Evolutionary conservation across 1,140 invertebrate genomes (phyloP).

Genomic region (Saccostrea cuccullata): DNA sequence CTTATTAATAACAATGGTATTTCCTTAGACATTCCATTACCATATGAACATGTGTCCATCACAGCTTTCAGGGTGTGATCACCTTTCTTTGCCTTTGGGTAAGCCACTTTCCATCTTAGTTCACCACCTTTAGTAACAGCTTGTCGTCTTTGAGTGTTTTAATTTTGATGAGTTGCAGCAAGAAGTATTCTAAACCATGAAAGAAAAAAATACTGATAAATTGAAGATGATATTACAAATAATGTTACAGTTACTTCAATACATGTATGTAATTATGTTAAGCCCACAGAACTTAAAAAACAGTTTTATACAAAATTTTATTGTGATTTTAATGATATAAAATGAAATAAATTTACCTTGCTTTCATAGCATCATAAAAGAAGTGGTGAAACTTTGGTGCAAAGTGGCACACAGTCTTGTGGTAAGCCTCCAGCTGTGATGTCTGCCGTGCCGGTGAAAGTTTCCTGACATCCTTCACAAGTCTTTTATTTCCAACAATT

Average conservation of each 20-base stretch:
- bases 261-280: too few relatives aligned
- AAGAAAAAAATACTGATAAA: too few relatives aligned
- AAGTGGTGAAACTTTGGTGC: constrained; percentile 16
- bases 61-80: not conserved
- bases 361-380: too few relatives aligned
- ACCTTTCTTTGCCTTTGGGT: constrained; percentile 37
- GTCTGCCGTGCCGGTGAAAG: constrained; percentile 35
- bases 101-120: not conserved
- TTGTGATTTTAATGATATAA: not conserved
- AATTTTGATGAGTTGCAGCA: constrained; percentile 23
- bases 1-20: too few relatives aligned
- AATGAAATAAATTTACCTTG: constrained; percentile 6
- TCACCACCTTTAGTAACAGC: not conserved
- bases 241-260: too few relatives aligned
- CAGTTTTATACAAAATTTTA: too few relatives aligned
- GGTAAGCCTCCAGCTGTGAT: constrained; percentile 28
- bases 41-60: constrained; percentile 16
- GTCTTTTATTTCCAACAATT: not conserved
- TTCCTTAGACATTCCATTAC: too few relatives aligned
- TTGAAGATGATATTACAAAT: too few relatives aligned
- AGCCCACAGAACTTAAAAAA: too few relatives aligned
- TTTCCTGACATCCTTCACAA: constrained; percentile 31
- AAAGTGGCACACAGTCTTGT: constrained; percentile 42
- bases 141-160: not conserved
- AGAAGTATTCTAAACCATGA: constrained; percentile 18